Base-by-base conservation (phyloP, 2,797 vertebrate species). In the Catharus ustulatus region DNA sequence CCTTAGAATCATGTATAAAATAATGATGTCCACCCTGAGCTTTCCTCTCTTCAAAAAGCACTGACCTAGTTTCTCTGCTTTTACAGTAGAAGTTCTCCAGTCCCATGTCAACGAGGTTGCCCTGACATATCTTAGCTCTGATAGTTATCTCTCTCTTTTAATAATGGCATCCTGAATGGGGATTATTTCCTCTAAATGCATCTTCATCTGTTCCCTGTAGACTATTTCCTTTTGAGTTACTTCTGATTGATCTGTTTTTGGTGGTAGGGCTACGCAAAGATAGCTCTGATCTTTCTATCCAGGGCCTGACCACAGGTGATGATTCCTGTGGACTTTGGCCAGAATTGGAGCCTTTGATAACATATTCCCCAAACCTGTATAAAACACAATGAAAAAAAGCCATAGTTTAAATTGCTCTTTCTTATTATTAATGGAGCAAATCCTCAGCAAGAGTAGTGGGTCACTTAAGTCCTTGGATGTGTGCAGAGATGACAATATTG, bases 41-140 rank as follows among this genome's bases (percentile, higher is more conserved):
- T 93, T 95, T 89, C 84, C 87, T 95, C 87, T 94, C 94, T 85
- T 90, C 93, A 95, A 93, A 97, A 93, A 95, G 89, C 96, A 83
- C 89, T 97, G 97, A 96, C 96, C 97, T 96, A 96, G 92, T 96
- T 97, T 97, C 81, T 89, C 90, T 67, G 91, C 91, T 95, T 97
- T 96, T 95, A 88, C 94, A 73, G 85, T 86, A 77, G 91, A 95
- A 96, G 90, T 95, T 91, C 94, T 96, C 95, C 91, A 94, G 92
- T 95, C 94, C 93, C 90, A 93, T 94, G 96, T 94, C 95, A 95
- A 94, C 23, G 96, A 97, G 94, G 91, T 95, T 96, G 92, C 93
- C 94, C 95, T 95, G 94, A 91, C 95, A 94, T 83, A 94, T 91
- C 88, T 94, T 77, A 89, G 86, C 94, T 96, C 87, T 90, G 84